Evolutionary conservation across 2,888 invertebrate genomes (phyloP), one percentile per base, ranked within the genome.

Genomic region (Chironomus tentans): DNA sequence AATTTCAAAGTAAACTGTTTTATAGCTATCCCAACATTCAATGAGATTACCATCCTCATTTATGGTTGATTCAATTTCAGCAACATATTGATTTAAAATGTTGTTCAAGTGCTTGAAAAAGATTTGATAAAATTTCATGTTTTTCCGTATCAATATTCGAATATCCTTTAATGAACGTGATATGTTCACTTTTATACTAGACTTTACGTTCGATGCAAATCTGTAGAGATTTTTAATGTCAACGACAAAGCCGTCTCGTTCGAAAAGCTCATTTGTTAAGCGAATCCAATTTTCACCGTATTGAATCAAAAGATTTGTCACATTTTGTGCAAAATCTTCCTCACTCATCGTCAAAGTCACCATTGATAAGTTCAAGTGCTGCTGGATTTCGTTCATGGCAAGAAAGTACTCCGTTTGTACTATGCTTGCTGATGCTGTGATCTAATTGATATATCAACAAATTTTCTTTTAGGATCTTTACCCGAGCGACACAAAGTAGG

Each of bases 21-120:
- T 74, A 28, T 46, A 74, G 10, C 18, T 18, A 21, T 74, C 65
- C 74, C 74, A 74, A 62, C 74, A 74, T 12, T 74, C 74, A 1
- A 62, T 47, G 2, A 47, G 21, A n/a, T 48, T 47, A 2, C 68
- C 4, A 68, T 68, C 21, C n/a, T 13, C 22, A 21, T 74, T 48
- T 3, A 47, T 18, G 15, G 38, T 10, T 10, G 12, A 28, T 22
- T 18, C 18, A 28, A 68, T 68, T 46, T 22, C 13, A 18, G 18
- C 65, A 24, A 65, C 21, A 24, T 22, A 24, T 24, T 24, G 21
- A 65, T 65, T 21, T 12, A 65, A 24, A 21, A 65, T 22, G 12
- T 22, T 22, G 21, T 13, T 10, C 3, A 65, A n/a, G 5, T 65
- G 18, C 5, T 18, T 13, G 2, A 65, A n/a, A 24, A 65, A 65